Conservation (phyloP, 2,113 vertebrate species). For the Galbula dea region DNA sequence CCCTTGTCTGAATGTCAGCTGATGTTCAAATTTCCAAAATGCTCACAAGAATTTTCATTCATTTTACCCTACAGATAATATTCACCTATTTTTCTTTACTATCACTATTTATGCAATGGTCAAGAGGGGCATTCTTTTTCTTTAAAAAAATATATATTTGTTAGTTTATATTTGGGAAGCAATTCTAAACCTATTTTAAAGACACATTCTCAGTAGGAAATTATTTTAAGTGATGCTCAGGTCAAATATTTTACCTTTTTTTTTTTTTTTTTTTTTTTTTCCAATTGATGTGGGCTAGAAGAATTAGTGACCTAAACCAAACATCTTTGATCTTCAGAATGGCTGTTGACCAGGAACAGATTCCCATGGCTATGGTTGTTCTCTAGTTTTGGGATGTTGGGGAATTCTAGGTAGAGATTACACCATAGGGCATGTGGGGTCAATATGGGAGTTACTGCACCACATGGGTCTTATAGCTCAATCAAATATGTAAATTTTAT, state of each 20-base stretch:
- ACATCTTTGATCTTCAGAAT: neutral
- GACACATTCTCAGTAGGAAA: neutral
- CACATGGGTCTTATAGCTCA: neutral
- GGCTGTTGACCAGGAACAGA: neutral
- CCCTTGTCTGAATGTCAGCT: neutral
- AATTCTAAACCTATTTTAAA: neutral
- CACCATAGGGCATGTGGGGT: neutral
- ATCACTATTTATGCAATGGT: neutral
- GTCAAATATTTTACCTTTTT: neutral
- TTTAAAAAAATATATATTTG: neutral
- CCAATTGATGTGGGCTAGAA: neutral
- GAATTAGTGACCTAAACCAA: neutral
- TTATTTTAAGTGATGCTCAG: neutral
- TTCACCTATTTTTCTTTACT: neutral
- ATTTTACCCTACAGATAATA: accelerated
- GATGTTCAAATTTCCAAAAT: neutral
- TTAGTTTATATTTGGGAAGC: neutral
- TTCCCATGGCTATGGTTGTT: neutral
- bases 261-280: no score
- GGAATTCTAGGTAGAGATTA: neutral
- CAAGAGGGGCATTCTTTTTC: neutral
- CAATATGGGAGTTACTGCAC: accelerated
- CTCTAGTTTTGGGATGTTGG: neutral
- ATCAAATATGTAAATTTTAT: neutral
- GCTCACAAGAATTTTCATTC: neutral